phyloP scores from a whole-genome alignment of 2,888 invertebrate genomes.

The Synanthedon tipuliformis region DNA sequence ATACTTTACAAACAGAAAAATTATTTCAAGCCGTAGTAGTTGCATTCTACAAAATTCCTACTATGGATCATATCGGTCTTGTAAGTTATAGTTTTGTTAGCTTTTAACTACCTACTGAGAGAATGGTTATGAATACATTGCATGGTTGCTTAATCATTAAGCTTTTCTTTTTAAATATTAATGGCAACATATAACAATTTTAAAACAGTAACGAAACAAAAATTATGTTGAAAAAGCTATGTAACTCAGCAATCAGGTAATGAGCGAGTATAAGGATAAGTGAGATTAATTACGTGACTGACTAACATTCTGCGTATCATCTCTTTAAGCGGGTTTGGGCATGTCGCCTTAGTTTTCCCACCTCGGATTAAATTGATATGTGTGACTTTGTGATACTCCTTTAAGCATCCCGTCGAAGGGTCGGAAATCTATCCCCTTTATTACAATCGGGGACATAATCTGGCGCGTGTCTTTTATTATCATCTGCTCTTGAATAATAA shows the following conservation, averaged over 20 bases:
- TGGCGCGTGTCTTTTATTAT: constrained; percentile 51
- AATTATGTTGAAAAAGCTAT: too few species aligned
- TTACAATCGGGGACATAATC: constrained; percentile 55
- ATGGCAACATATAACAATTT: too few species aligned
- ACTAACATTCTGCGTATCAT: constrained; percentile 47
- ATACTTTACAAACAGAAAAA: constrained; percentile 4
- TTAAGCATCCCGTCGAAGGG: constrained; percentile 53
- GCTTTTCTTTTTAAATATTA: too few species aligned
- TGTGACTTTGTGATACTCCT: constrained; percentile 52
- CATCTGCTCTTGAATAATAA: constrained; percentile 35
- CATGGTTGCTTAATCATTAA: neutral
- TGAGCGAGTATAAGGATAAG: too few species aligned
- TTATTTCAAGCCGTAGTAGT: constrained; percentile 14
- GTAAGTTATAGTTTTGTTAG: neutral
- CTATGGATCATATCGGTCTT: too few species aligned
- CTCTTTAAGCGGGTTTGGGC: constrained; percentile 51
- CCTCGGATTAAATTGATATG: constrained; percentile 62
- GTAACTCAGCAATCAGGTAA: too few species aligned
- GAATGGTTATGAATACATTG: neutral
- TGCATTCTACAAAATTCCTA: constrained; percentile 5
- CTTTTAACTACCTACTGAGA: constrained; percentile 7
- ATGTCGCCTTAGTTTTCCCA: constrained; percentile 42
- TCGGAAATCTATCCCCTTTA: constrained; percentile 57
- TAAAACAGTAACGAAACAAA: too few species aligned
- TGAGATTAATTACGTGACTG: constrained; percentile 55